A percentile compares a stretch with the other conserved stretches of the same genome.
These are phyloP conservation scores for Scartelaos histophorus DNA, from an alignment of 2,113 vertebrate species.

Conservation along the genomic window DNA sequence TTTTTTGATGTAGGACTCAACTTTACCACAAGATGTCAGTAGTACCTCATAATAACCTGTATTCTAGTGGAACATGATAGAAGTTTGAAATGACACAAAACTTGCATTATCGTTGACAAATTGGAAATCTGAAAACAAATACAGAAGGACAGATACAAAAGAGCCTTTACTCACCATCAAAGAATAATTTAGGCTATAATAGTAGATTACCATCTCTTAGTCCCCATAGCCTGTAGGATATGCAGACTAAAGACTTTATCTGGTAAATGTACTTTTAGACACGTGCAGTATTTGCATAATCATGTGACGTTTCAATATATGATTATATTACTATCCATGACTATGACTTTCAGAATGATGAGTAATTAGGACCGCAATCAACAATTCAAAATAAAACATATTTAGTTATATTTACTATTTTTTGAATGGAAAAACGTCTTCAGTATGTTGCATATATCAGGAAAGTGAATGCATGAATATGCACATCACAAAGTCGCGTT, in stretches of 20 bases:
- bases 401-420: too few relatives aligned
- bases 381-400: too few relatives aligned
- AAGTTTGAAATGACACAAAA: background rate
- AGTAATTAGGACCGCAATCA: too few relatives aligned
- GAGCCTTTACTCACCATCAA: background rate
- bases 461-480: too few relatives aligned
- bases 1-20: slow-evolving; percentile 1
- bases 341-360: too few relatives aligned
- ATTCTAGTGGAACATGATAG: background rate
- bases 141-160: background rate
- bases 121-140: background rate
- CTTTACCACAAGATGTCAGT: slow-evolving; percentile 64
- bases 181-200: background rate
- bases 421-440: too few relatives aligned
- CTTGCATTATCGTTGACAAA: background rate
- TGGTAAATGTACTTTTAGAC: too few relatives aligned
- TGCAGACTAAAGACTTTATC: too few relatives aligned
- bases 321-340: background rate
- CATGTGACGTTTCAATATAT: background rate
- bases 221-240: too few relatives aligned
- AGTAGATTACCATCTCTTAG: too few relatives aligned
- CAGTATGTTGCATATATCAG: too few relatives aligned
- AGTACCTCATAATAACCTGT: slow-evolving; percentile 33
- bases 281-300: background rate
- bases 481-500: too few relatives aligned